Evolutionary conservation across 2,113 vertebrate genomes (phyloP), one percentile per base, ranked within the genome.

Genomic region (Channa argus): DNA sequence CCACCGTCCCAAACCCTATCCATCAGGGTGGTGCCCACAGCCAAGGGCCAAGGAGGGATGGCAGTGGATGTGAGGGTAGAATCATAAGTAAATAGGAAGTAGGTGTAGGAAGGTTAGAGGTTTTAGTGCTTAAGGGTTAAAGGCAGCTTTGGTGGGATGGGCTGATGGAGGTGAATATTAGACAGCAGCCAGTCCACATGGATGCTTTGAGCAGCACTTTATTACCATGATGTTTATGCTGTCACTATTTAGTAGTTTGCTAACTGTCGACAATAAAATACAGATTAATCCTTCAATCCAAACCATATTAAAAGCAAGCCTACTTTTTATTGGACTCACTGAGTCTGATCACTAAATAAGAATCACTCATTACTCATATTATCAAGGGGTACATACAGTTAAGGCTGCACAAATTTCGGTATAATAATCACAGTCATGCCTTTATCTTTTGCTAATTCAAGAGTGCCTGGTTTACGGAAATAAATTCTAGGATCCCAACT

Each of bases 191-290:
- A 53, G 80, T 83, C 71, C 62, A 65, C 43, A 61, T 74, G 87
- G 88, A 82, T 88, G 88, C 86, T 87, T 89, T 87, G 86, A 91
- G 91, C 88, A 93, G 85, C 89, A 93, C 89, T 86, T 89, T 71
- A 39, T 52, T 33, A 37, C 47, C 43, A 64, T 51, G 54, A 41
- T 12, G 54, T 67, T 51, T 45, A 5, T 38, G n/a, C 63, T 37
- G 8, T 36, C 6, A 14, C 8, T 34, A n/a, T 10, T 67, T 13
- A 61, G n/a, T 50, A 13, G 14, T 47, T 72, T 8, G 13, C 44
- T 36, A n/a, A 58, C 43, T 60, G n/a, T 63, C 9, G 1, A 60
- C 10, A 60, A 8, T 53, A 46, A 44, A 60, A 47, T 15, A 6
- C 24, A 0, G 11, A 56, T 53, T 5, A 66, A 56, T 69, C 13